Percentiles rank a stretch among this genome's conserved stretches.
phyloP scores from a whole-genome alignment of 2,888 invertebrate genomes.

The Nowickia ferox region DNA sequence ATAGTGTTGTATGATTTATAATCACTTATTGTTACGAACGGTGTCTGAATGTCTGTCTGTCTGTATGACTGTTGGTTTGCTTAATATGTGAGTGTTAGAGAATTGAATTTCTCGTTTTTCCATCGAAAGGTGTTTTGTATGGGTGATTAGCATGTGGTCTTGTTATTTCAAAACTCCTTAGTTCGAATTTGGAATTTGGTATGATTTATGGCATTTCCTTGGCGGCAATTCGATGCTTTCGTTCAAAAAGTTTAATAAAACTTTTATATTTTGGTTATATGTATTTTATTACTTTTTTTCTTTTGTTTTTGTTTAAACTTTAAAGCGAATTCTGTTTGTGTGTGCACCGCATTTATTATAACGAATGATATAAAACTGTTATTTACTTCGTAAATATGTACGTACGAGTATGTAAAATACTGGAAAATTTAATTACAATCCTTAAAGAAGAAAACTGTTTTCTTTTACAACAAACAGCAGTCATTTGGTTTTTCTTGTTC shows the following conservation, averaged over 20 bases:
- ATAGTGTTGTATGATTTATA: constrained; percentile 79
- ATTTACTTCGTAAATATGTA: background rate
- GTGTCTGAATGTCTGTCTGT: constrained; percentile 76
- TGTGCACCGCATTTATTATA: constrained; percentile 60
- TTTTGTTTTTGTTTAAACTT: constrained; percentile 44
- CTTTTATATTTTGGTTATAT: constrained; percentile 42
- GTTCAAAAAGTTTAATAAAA: constrained; percentile 53
- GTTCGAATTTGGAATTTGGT: constrained; percentile 44
- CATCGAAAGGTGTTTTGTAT: constrained; percentile 21
- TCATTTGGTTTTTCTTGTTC: too few species aligned
- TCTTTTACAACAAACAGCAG: background rate
- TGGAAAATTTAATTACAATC: background rate
- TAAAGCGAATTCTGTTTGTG: constrained; percentile 62
- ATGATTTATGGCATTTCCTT: constrained; percentile 58
- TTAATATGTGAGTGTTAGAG: constrained; percentile 65
- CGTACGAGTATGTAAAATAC: background rate
- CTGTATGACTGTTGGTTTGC: constrained; percentile 33
- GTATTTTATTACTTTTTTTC: constrained; percentile 50
- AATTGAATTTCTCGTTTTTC: constrained; percentile 10
- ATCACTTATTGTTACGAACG: constrained; percentile 82
- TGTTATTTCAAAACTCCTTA: constrained; percentile 42
- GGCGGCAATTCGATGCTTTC: constrained; percentile 67
- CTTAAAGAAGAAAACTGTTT: background rate
- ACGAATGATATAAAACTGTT: constrained; percentile 35
- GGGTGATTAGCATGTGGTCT: background rate